phyloP scores from a whole-genome alignment of 2,113 vertebrate species.

The Tachuris rubrigastra region DNA sequence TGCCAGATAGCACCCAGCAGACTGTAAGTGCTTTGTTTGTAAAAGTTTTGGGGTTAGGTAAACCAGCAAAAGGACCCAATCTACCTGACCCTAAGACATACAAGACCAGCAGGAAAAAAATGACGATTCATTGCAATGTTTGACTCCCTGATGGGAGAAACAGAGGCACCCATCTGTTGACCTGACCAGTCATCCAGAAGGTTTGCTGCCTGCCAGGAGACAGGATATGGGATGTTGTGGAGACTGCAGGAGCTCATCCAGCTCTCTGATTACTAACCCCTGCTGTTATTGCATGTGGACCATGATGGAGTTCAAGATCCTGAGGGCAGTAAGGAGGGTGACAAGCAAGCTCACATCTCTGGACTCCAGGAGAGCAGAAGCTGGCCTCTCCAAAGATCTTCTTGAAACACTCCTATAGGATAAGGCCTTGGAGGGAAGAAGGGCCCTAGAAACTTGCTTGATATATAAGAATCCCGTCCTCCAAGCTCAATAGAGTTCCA shows the following conservation, averaged over 20 bases:
- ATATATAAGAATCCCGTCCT: background rate
- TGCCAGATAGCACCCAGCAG: background rate
- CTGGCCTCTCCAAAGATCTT: background rate
- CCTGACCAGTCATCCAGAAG: background rate
- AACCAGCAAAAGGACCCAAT: background rate
- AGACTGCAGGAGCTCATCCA: background rate
- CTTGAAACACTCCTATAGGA: background rate
- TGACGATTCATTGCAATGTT: accelerated
- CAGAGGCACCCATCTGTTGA: background rate
- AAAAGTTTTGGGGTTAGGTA: background rate
- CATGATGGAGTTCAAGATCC: background rate
- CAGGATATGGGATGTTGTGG: background rate
- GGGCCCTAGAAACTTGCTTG: background rate
- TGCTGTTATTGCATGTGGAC: background rate
- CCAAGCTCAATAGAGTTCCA: background rate
- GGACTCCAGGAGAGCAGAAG: background rate
- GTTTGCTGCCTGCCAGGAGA: background rate
- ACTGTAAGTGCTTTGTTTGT: background rate
- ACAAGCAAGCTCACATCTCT: background rate
- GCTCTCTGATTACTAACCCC: background rate
- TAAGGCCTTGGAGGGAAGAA: background rate
- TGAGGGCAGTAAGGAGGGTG: background rate
- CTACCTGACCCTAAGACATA: background rate
- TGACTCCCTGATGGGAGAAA: background rate
- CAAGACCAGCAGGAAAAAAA: background rate